Evolutionary conservation across 2,888 invertebrate species (phyloP).

Genomic region (Sussaba pulchella): DNA sequence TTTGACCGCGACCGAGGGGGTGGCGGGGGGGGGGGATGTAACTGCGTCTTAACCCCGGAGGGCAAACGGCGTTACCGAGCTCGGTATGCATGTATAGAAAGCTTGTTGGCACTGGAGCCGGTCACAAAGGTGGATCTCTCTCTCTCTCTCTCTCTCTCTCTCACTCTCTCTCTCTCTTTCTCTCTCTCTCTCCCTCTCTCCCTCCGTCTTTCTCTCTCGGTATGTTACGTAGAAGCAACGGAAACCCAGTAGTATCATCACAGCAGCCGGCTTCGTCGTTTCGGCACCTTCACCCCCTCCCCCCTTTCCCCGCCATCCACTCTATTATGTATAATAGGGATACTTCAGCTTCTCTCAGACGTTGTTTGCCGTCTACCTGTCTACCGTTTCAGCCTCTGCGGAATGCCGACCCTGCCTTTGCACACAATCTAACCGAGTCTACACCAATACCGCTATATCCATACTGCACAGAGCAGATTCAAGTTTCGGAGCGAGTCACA

Average conservation of each 20-base stretch:
- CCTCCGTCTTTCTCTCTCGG: too few species aligned
- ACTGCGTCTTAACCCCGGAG: not conserved
- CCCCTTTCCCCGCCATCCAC: too few species aligned
- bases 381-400: slow-evolving; percentile 70
- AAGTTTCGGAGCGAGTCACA: too few species aligned
- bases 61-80: slow-evolving; percentile 11
- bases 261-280: slow-evolving; percentile 63
- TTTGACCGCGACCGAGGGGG: too few species aligned
- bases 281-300: slow-evolving; percentile 66
- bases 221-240: slow-evolving; percentile 13
- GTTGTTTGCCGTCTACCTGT: slow-evolving; percentile 77
- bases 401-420: slow-evolving; percentile 67
- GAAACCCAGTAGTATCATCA: slow-evolving; percentile 12
- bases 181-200: too few species aligned
- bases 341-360: slow-evolving; percentile 74
- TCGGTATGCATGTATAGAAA: slow-evolving; percentile 1
- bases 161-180: too few species aligned
- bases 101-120: slow-evolving; percentile 17
- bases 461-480: too few species aligned
- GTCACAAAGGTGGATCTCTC: too few species aligned
- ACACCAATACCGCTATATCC: too few species aligned
- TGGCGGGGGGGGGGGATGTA: not conserved
- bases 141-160: too few species aligned
- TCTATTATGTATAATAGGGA: slow-evolving; percentile 77
- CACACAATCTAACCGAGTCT: slow-evolving; percentile 14